phyloP scores from a whole-genome alignment of 1,140 invertebrate species.

The Mylabris phalerata region DNA sequence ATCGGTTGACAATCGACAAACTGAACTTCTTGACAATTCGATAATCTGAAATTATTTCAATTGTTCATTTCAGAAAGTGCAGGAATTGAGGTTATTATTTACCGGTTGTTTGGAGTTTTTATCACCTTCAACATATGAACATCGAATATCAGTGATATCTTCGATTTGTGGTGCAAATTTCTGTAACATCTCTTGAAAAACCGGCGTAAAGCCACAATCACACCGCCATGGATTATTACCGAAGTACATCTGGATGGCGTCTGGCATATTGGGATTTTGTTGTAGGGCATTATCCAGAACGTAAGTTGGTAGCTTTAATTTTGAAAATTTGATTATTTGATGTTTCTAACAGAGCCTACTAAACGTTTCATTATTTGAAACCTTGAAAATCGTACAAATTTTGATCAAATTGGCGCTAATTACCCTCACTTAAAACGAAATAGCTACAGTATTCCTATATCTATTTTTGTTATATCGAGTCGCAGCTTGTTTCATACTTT shows the following conservation, averaged over 20 bases:
- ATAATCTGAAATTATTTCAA: slow-evolving; percentile 54
- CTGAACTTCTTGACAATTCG: slow-evolving; percentile 57
- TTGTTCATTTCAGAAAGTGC: neutral
- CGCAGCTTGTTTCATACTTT: no score
- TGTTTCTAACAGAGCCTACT: neutral
- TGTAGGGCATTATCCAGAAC: slow-evolving; percentile 70
- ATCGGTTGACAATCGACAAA: slow-evolving; percentile 53
- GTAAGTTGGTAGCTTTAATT: slow-evolving; percentile 62
- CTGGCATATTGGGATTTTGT: slow-evolving; percentile 59
- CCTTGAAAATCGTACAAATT: no score
- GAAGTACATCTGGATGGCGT: slow-evolving; percentile 51
- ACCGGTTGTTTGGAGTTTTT: slow-evolving; percentile 57
- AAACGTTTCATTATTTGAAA: no score
- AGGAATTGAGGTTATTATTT: slow-evolving; percentile 12
- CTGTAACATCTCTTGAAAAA: slow-evolving; percentile 62
- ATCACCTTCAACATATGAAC: slow-evolving; percentile 49
- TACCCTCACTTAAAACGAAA: no score
- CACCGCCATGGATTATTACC: slow-evolving; percentile 76
- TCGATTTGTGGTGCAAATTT: slow-evolving; percentile 62
- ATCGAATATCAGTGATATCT: slow-evolving; percentile 61
- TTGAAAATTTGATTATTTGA: slow-evolving; percentile 15
- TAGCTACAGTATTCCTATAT: no score
- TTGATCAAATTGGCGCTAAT: no score
- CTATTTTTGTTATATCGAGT: no score
- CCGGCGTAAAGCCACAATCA: slow-evolving; percentile 69